A percentile compares a stretch with the other conserved stretches of the same genome.
phyloP scores from a whole-genome alignment of 2,797 vertebrate genomes.

The Myotis daubentonii region DNA sequence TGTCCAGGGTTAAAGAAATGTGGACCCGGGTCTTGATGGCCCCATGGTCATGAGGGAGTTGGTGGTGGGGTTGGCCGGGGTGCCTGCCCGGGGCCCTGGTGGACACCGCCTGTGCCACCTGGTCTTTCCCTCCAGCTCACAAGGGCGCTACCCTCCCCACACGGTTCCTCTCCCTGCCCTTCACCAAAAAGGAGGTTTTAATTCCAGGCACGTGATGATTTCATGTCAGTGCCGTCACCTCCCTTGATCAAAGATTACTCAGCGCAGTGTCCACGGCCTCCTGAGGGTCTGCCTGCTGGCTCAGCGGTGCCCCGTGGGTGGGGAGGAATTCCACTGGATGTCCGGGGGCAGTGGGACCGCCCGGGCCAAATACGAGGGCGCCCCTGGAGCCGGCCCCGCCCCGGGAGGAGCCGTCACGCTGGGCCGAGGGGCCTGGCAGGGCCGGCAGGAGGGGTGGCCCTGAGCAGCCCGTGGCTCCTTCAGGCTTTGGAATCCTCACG shows the following conservation, averaged over 20 bases:
- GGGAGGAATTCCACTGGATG: fast-evolving
- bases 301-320: not conserved
- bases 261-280: no score
- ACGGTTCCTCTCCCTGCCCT: not conserved
- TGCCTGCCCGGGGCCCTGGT: not conserved
- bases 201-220: not conserved
- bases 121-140: fast-evolving
- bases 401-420: not conserved
- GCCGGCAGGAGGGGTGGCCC: no score
- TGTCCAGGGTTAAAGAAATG: not conserved
- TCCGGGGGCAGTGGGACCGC: not conserved
- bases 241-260: no score
- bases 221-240: no score
- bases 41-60: fast-evolving
- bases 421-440: not conserved
- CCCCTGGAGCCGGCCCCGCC: not conserved
- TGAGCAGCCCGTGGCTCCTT: not conserved
- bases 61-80: not conserved
- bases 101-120: no score
- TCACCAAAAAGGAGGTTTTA: not conserved
- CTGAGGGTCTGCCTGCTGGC: no score
- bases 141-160: not conserved
- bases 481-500: not conserved
- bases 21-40: fast-evolving
- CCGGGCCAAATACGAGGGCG: not conserved